These are phyloP conservation scores for Trissolcus basalis DNA, from an alignment of 1,140 invertebrate genomes.

Conservation along the genomic window DNA sequence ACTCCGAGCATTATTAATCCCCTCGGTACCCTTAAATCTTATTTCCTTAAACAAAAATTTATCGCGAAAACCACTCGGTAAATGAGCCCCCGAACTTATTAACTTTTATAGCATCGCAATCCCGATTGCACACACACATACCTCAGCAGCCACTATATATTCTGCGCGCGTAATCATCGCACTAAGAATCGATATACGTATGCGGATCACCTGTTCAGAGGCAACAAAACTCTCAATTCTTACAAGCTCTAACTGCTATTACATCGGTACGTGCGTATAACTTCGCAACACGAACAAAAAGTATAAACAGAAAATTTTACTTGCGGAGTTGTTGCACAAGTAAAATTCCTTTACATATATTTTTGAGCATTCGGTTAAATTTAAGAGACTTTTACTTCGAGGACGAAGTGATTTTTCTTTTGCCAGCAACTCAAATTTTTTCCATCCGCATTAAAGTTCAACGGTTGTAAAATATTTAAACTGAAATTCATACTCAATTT, in stretches of 20 bases:
- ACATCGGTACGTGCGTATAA: conserved; percentile 40
- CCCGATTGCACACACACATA: conserved; percentile 22
- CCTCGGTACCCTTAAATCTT: conserved; percentile 16
- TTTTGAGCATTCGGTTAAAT: too few relatives aligned
- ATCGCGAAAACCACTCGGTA: conserved; percentile 29
- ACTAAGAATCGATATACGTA: conserved; percentile 49
- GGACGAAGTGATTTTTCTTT: too few relatives aligned
- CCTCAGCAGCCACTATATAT: conserved; percentile 26
- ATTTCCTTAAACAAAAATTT: conserved; percentile 23
- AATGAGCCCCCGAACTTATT: conserved; percentile 44
- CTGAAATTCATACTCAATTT: too few relatives aligned
- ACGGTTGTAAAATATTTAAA: too few relatives aligned
- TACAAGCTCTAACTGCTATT: conserved; percentile 46
- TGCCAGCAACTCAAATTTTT: too few relatives aligned
- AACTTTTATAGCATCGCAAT: conserved; percentile 33
- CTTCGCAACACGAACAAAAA: conserved; percentile 4
- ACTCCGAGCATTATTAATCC: conserved; percentile 33
- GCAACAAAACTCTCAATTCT: conserved; percentile 47
- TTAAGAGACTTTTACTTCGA: too few relatives aligned
- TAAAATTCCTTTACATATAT: too few relatives aligned
- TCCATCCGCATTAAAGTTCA: too few relatives aligned
- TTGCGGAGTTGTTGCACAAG: too few relatives aligned
- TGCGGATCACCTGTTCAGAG: conserved; percentile 45
- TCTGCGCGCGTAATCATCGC: conserved; percentile 37
- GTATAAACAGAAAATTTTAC: too few relatives aligned